Evolutionary conservation across 2,888 invertebrate species (phyloP).

Genomic region (Antheraea yamamai): DNA sequence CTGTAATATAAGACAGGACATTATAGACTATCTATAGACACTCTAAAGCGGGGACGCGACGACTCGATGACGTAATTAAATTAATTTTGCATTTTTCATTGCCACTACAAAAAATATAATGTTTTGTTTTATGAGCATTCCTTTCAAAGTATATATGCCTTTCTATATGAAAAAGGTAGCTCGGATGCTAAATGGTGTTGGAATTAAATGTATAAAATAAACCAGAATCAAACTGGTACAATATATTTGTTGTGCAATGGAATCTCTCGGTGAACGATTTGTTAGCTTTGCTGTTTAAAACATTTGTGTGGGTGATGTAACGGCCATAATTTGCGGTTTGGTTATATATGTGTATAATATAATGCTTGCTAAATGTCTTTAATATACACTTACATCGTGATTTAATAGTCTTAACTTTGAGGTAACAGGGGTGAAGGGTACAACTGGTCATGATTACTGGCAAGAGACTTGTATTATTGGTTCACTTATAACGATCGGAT

Average conservation of each 20-base stretch:
- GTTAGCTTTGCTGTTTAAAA: conserved; percentile 49
- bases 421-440: conserved; percentile 1
- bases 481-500: neutral
- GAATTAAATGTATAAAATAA: neutral
- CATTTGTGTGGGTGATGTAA: conserved; percentile 75
- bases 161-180: neutral
- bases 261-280: conserved; percentile 29
- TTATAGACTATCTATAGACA: neutral
- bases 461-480: neutral
- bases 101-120: neutral
- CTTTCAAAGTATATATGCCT: neutral
- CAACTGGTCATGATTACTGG: neutral
- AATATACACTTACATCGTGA: neutral
- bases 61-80: neutral
- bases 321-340: conserved; percentile 69
- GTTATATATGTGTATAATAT: conserved; percentile 19
- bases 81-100: neutral
- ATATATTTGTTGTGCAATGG: neutral
- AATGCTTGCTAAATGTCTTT: conserved; percentile 25
- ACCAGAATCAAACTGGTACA: neutral
- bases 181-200: neutral
- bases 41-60: neutral
- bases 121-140: neutral
- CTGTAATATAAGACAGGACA: neutral
- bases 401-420: neutral